Evolutionary conservation across 2,797 vertebrate genomes (phyloP).

Genomic region (Caiman crocodilus): DNA sequence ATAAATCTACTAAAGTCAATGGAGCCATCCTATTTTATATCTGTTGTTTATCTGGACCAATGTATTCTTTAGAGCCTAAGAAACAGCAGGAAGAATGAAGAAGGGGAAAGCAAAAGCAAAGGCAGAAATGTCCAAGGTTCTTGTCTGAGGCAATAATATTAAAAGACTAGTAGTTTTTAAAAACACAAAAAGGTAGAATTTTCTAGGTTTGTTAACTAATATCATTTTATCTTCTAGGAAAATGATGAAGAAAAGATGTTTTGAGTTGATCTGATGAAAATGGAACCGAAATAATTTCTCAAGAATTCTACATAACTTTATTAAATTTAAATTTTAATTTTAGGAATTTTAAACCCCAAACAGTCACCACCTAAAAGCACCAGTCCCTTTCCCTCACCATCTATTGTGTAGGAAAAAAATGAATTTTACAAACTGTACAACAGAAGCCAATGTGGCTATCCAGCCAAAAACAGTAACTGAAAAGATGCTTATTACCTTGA

Average conservation of each 20-base stretch:
- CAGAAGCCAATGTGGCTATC: constrained; percentile 68
- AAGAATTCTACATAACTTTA: constrained; percentile 3
- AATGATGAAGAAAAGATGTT: constrained; percentile 19
- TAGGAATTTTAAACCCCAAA: constrained; percentile 36
- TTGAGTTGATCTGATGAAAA: constrained; percentile 35
- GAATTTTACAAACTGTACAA: constrained; percentile 88
- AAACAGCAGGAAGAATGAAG: not conserved
- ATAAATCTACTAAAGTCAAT: constrained; percentile 12
- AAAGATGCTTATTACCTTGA: constrained; percentile 82
- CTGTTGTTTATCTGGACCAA: not conserved
- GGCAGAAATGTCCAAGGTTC: not conserved
- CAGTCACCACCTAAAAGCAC: constrained; percentile 12
- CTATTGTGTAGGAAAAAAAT: constrained; percentile 60
- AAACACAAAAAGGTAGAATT: not conserved
- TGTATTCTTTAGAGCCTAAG: not conserved
- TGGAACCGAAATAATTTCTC: constrained; percentile 6
- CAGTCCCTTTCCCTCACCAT: constrained; percentile 9
- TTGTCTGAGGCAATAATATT: not conserved
- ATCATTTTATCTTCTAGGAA: constrained; percentile 70
- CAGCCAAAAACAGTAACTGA: constrained; percentile 81
- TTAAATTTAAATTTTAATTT: constrained; percentile 48
- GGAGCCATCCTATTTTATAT: not conserved
- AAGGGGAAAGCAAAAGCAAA: not conserved
- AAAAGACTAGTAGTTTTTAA: not conserved
- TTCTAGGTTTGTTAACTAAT: constrained; percentile 25